phyloP scores from a whole-genome alignment of 2,113 vertebrate genomes.

The Peromyscus leucopus region DNA sequence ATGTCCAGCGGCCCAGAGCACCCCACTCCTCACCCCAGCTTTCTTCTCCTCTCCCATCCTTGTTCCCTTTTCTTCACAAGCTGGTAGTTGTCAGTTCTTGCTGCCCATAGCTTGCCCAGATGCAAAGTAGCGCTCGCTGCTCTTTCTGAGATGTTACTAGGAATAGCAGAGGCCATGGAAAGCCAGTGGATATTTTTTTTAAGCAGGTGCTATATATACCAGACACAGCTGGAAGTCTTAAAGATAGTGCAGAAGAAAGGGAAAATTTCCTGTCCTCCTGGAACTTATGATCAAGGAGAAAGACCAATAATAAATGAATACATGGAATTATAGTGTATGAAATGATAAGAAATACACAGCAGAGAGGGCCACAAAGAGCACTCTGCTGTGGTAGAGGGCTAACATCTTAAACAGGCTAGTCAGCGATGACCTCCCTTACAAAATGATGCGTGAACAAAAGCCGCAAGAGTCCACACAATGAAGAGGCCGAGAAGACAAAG shows the following conservation, averaged over 20 bases:
- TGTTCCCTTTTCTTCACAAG: background rate
- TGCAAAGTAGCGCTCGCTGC: background rate
- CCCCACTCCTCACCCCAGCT: background rate
- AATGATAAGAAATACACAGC: background rate
- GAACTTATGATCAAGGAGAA: background rate
- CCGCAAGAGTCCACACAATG: background rate
- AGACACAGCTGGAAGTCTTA: background rate
- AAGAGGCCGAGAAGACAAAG: background rate
- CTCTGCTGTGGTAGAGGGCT: background rate
- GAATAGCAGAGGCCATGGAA: background rate
- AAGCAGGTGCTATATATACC: background rate
- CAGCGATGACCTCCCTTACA: background rate
- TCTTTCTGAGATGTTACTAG: background rate
- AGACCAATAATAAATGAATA: background rate
- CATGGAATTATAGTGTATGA: background rate
- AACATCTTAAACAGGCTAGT: background rate
- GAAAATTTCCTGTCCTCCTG: background rate
- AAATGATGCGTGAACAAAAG: background rate
- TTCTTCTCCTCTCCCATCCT: background rate
- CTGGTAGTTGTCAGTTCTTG: background rate
- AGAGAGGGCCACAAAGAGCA: background rate
- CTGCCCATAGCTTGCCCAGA: background rate
- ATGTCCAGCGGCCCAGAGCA: background rate
- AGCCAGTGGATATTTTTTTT: background rate
- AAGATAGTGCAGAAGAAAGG: background rate